Percentiles rank a stretch among this genome's conserved stretches.
Evolutionary conservation across 2,888 invertebrate genomes (phyloP).

Genomic region (Eumerus sabulonum): DNA sequence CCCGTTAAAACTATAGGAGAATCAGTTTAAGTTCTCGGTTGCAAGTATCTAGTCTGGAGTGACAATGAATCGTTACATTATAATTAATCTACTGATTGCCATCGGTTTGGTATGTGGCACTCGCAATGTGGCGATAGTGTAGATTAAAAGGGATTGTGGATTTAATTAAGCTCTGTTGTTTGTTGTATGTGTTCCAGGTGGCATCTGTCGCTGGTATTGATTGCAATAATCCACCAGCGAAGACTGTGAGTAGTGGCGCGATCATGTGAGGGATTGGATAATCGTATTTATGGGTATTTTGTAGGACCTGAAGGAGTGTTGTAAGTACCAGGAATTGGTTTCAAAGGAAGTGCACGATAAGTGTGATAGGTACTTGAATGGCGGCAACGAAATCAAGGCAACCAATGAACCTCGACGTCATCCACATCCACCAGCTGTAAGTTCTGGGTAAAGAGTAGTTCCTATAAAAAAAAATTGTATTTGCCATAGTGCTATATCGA

Average conservation of each 20-base stretch:
- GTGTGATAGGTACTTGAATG: conserved; percentile 8
- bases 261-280: not conserved
- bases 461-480: not conserved
- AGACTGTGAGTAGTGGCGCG: conserved; percentile 17
- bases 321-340: conserved; percentile 12
- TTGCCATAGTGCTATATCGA: conserved; percentile 38
- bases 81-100: conserved; percentile 44
- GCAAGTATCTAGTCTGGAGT: conserved; percentile 41
- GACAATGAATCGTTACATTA: not conserved
- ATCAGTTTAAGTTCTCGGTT: conserved; percentile 36
- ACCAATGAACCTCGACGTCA: not conserved
- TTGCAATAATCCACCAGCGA: conserved; percentile 24
- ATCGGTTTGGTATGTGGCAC: conserved; percentile 46
- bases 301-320: conserved; percentile 25
- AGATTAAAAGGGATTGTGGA: conserved; percentile 10
- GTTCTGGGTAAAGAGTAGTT: not conserved
- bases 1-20: not conserved
- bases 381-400: not conserved
- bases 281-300: not conserved
- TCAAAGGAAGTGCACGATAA: conserved; percentile 4
- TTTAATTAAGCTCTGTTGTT: conserved; percentile 41
- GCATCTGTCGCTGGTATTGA: conserved; percentile 35
- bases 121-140: no score
- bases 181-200: conserved; percentile 54
- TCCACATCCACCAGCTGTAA: conserved; percentile 9